Evolutionary conservation across 2,888 invertebrate genomes (phyloP).

Genomic region (Oligia strigilis): DNA sequence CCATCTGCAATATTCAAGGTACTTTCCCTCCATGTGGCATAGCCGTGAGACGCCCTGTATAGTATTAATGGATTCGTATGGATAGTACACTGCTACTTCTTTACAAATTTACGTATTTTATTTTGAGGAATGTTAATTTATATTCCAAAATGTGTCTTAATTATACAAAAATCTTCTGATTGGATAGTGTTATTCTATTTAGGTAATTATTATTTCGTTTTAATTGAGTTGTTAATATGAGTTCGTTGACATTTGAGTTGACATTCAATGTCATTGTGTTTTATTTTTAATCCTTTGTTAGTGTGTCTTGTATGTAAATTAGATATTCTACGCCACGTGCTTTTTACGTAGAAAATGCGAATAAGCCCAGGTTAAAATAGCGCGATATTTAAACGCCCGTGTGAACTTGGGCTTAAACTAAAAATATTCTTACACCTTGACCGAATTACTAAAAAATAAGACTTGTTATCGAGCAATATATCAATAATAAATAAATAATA

Average conservation of each 20-base stretch:
- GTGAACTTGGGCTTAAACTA: too few species aligned
- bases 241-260: constrained; percentile 24
- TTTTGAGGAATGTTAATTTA: constrained; percentile 21
- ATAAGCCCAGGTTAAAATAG: too few species aligned
- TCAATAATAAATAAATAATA: too few species aligned
- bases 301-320: not conserved
- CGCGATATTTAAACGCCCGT: too few species aligned
- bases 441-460: too few species aligned
- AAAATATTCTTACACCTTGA: too few species aligned
- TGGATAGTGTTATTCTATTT: constrained; percentile 12
- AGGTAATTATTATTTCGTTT: constrained; percentile 21
- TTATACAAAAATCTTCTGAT: constrained; percentile 38
- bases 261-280: not conserved
- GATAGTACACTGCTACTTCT: too few species aligned
- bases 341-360: not conserved
- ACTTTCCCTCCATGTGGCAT: too few species aligned
- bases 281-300: not conserved
- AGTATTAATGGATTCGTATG: too few species aligned
- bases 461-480: too few species aligned
- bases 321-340: not conserved
- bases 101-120: not conserved
- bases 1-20: too few species aligned
- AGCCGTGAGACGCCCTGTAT: too few species aligned
- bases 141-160: constrained; percentile 18
- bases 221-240: constrained; percentile 17